Base-by-base conservation (phyloP, 2,888 invertebrate genomes). In the Ischnura elegans region DNA sequence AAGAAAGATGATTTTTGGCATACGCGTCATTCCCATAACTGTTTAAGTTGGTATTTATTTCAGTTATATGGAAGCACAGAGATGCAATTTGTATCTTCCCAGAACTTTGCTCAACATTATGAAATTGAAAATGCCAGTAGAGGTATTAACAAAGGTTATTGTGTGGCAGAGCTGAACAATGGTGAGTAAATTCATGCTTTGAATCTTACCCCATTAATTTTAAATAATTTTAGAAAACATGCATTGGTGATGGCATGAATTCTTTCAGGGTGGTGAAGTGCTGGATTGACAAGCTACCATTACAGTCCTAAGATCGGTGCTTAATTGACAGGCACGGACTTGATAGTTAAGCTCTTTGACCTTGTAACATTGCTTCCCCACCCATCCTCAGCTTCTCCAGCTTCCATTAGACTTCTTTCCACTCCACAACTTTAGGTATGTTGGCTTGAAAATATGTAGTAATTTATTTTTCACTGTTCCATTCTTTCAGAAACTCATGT, bases 401-500 rank as follows among this genome's bases (percentile, higher is more conserved):
- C 4, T 10, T 55, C n/a, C n/a, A n/a, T n/a, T n/a, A n/a, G n/a
- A n/a, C n/a, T n/a, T n/a, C 19, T 61, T 2, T 6, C n/a, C 21
- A 21, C n/a, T 13, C n/a, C n/a, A n/a, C 19, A 55, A 19, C 47
- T 47, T 47, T 47, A 47, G 6, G 6, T 47, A 10, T 47, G 16
- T 47, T 10, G 47, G 16, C 47, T 47, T 10, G 16, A 16, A 47
- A 16, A 10, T 25, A 16, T 61, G 61, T 55, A 21, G 25, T 21
- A 16, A 47, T 46, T 21, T 47, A 46, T 87, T 29, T 13, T n/a
- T n/a, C n/a, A 16, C 43, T 29, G 25, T 36, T 43, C 16, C 51
- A 42, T 90, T 19, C 6, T 90, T 61, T 51, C 61, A 42, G 55
- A 90, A 45, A 90, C 16, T 66, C 61, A 90, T 90, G 66, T 90